These are phyloP conservation scores for Metopia argyrocephala DNA, from an alignment of 2,888 invertebrate genomes.

Conservation along the genomic window DNA sequence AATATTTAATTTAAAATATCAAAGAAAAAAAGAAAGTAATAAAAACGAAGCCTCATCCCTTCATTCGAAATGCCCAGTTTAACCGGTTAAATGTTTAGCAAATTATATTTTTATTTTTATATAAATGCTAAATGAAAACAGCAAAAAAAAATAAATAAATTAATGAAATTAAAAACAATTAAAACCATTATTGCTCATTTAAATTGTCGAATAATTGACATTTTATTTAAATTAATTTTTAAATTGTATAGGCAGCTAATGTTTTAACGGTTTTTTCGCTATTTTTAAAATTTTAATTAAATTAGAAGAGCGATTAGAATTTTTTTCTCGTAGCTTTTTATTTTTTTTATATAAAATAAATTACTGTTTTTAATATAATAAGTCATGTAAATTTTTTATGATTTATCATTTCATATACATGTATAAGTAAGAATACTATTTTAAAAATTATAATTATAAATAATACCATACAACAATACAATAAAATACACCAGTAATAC, in stretches of 20 bases:
- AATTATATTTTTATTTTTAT: not conserved
- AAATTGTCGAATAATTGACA: not conserved
- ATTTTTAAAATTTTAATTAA: not conserved
- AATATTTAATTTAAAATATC: not conserved
- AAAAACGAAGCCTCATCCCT: not conserved
- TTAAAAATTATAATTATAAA: no score
- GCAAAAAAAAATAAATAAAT: conserved; percentile 18
- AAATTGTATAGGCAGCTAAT: not conserved
- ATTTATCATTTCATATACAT: no score
- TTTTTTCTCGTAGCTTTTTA: no score
- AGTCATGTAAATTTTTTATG: no score
- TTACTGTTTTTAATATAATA: no score
- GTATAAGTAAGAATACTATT: no score
- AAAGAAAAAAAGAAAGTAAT: not conserved
- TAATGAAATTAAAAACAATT: conserved; percentile 44
- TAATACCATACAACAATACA: no score
- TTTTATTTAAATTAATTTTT: conserved; percentile 2
- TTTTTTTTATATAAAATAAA: no score
- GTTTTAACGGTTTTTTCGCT: not conserved
- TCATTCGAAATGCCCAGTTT: conserved; percentile 4
- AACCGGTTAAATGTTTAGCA: conserved; percentile 4
- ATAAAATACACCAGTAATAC: no score
- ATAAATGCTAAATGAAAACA: not conserved
- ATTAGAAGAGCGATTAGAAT: not conserved
- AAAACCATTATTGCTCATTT: conserved; percentile 12